Conservation (phyloP, 2,797 vertebrate genomes). For the Stomatorhinus walkeri region DNA sequence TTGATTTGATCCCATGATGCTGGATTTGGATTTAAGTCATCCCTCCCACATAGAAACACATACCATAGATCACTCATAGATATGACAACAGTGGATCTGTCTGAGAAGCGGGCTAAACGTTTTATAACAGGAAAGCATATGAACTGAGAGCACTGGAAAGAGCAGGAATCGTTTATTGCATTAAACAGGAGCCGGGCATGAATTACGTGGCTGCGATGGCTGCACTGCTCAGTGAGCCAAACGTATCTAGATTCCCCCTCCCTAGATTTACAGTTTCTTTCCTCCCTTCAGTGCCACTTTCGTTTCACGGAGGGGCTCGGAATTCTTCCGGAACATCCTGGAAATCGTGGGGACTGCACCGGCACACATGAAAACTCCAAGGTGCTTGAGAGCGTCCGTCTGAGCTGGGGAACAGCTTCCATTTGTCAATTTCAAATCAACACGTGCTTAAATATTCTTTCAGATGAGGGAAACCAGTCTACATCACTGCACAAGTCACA, state of each 20-base stretch:
- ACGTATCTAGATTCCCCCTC: slow-evolving; percentile 29
- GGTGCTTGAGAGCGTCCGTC: neutral
- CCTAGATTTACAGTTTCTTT: neutral
- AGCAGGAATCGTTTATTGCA: slow-evolving; percentile 34
- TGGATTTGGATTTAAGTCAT: neutral
- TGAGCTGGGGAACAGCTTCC: neutral
- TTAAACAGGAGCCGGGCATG: slow-evolving; percentile 38
- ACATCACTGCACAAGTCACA: neutral
- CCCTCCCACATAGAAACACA: neutral
- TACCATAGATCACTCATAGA: neutral
- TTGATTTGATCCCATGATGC: neutral
- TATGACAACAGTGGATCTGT: neutral
- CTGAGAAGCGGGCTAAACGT: neutral
- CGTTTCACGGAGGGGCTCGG: neutral
- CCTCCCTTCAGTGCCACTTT: neutral
- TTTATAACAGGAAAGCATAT: neutral
- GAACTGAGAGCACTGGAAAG: neutral
- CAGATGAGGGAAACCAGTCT: neutral
- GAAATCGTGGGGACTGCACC: neutral
- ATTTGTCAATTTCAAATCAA: neutral
- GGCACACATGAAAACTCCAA: neutral
- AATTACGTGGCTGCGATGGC: slow-evolving; percentile 30
- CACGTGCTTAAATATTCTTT: neutral
- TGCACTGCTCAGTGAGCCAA: neutral
- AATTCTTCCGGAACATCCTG: neutral